Conservation (phyloP, 2,113 vertebrate species). For the Microtus oregoni region DNA sequence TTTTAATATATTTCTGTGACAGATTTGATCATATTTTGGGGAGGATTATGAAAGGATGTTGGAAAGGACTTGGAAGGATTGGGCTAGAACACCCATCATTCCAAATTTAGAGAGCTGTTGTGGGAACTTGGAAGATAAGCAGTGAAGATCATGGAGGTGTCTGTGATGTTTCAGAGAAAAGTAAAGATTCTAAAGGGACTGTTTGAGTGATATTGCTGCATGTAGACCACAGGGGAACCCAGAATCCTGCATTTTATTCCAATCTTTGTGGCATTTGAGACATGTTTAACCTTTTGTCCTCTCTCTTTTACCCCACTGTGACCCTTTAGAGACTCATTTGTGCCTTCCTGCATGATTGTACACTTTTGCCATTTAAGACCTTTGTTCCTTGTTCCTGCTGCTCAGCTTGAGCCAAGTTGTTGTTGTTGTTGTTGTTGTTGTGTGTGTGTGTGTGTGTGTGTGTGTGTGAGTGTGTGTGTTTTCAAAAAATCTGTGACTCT, state of each 20-base stretch:
- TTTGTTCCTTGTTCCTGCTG: constrained; percentile 67
- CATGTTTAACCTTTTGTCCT: constrained; percentile 72
- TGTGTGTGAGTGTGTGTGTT: no score
- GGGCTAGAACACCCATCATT: neutral
- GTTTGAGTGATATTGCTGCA: constrained; percentile 60
- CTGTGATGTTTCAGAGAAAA: neutral
- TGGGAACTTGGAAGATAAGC: neutral
- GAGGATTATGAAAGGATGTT: neutral
- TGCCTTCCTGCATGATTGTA: constrained; percentile 74
- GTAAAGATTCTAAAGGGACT: neutral
- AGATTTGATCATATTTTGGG: neutral
- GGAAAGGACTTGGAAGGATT: neutral
- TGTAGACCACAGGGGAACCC: constrained; percentile 65
- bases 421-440: no score
- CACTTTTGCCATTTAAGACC: constrained; percentile 49
- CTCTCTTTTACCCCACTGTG: neutral
- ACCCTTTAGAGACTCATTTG: constrained; percentile 25
- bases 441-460: no score
- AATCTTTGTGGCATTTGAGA: constrained; percentile 68
- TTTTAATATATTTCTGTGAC: neutral
- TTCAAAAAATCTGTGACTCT: neutral
- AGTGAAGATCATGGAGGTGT: neutral
- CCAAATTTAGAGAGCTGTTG: neutral
- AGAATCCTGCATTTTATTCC: constrained; percentile 78
- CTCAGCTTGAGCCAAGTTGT: constrained; percentile 41